A percentile compares a stretch with the other conserved stretches of the same genome.
These are phyloP conservation scores for Pseudochaenichthys georgianus DNA, from an alignment of 2,797 vertebrate species.

Conservation along the genomic window DNA sequence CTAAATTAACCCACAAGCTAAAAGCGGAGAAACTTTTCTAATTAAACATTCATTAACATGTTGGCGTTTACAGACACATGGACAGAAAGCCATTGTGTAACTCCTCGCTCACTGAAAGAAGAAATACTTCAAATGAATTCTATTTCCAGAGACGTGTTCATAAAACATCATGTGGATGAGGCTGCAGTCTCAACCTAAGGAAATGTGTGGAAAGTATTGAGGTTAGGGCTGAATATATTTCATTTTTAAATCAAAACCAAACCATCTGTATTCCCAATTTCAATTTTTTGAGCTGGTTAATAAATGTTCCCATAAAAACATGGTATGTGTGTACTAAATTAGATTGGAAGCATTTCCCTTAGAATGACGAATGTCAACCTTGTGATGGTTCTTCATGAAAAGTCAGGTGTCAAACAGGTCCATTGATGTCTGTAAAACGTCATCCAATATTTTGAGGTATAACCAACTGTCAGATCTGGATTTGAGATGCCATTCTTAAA, in stretches of 20 bases:
- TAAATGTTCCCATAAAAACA: no score
- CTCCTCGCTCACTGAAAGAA: neutral
- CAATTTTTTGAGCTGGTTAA: neutral
- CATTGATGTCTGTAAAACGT: neutral
- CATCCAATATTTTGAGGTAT: neutral
- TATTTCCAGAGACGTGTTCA: constrained; percentile 20
- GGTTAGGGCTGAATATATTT: neutral
- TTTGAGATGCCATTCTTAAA: no score
- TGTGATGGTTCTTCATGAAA: neutral
- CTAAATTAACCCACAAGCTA: constrained; percentile 29
- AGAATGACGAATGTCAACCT: no score
- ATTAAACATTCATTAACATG: constrained; percentile 60
- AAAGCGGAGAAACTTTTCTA: constrained; percentile 49
- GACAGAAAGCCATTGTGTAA: constrained; percentile 9
- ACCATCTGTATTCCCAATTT: neutral
- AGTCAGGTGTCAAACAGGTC: neutral
- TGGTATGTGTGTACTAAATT: no score
- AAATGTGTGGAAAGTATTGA: neutral
- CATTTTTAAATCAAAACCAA: neutral
- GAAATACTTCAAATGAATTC: constrained; percentile 8
- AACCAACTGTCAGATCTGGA: no score
- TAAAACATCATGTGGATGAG: constrained; percentile 5
- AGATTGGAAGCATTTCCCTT: neutral
- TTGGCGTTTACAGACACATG: constrained; percentile 30
- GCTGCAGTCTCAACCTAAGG: neutral